phyloP scores from a whole-genome alignment of 2,888 invertebrate species.

The Aradus depressus region DNA sequence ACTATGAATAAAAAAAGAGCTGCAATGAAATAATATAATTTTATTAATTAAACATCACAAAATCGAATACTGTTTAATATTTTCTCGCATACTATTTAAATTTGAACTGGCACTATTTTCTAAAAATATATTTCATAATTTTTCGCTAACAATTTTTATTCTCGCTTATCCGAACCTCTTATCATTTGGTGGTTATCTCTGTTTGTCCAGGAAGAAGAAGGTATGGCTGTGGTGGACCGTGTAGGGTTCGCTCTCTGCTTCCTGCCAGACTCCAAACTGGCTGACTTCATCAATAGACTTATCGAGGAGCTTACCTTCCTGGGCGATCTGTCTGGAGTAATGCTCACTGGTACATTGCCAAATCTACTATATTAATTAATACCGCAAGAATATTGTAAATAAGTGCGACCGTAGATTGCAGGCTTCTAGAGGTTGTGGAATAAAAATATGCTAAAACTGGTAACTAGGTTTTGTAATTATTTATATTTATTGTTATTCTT shows the following conservation, averaged over 20 bases:
- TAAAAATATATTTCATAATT: too few species aligned
- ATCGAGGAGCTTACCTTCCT: constrained; percentile 57
- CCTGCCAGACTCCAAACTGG: constrained; percentile 65
- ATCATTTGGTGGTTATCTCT: constrained; percentile 13
- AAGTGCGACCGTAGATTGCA: too few species aligned
- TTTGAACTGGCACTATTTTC: too few species aligned
- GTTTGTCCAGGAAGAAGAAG: constrained; percentile 59
- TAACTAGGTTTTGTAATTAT: not conserved
- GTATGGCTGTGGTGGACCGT: constrained; percentile 74
- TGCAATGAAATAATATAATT: too few species aligned
- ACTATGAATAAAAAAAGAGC: too few species aligned
- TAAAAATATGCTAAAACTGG: not conserved
- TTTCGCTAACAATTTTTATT: too few species aligned
- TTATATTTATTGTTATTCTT: not conserved
- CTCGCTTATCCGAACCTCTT: not conserved
- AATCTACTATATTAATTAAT: too few species aligned
- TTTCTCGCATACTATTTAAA: too few species aligned
- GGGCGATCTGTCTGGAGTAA: constrained; percentile 72
- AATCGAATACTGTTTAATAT: too few species aligned
- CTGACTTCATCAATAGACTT: constrained; percentile 63
- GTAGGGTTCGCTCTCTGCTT: constrained; percentile 85
- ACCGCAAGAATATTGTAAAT: too few species aligned
- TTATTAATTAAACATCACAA: too few species aligned
- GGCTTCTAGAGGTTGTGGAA: not conserved
- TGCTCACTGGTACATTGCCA: constrained; percentile 55